These are phyloP conservation scores for Hirtodrosophila trivittata DNA, from an alignment of 2,888 invertebrate species.

Conservation along the genomic window DNA sequence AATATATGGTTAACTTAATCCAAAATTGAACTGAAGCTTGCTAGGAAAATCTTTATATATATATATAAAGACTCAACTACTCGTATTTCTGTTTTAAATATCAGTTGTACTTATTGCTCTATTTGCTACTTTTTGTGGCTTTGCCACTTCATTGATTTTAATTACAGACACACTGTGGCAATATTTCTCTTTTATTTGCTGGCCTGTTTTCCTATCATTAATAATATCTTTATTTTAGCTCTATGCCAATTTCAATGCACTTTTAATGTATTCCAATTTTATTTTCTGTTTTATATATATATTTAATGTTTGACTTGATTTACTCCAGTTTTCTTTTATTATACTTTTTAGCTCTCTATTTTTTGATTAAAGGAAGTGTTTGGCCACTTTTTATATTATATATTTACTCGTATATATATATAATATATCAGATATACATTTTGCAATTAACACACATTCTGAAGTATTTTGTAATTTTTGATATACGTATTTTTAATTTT, in stretches of 20 bases:
- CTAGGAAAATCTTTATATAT: background rate
- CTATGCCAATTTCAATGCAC: slow-evolving; percentile 26
- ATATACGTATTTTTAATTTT: slow-evolving; percentile 26
- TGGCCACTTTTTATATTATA: no score
- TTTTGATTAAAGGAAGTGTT: slow-evolving; percentile 21
- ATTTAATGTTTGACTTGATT: slow-evolving; percentile 1
- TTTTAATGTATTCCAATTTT: slow-evolving; percentile 25
- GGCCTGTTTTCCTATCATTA: slow-evolving; percentile 19
- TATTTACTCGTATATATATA: no score
- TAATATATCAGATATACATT: no score
- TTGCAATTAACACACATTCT: no score
- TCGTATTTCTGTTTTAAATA: background rate
- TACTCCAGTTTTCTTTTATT: slow-evolving; percentile 4
- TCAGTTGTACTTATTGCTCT: background rate
- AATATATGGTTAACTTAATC: background rate
- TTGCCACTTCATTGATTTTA: slow-evolving; percentile 26
- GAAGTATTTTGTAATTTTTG: slow-evolving; percentile 34
- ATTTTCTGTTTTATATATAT: no score
- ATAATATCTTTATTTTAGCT: slow-evolving; percentile 7
- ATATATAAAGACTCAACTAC: background rate
- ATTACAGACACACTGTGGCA: slow-evolving; percentile 14
- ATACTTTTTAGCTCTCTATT: background rate
- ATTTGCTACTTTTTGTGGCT: background rate
- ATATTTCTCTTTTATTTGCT: slow-evolving; percentile 13
- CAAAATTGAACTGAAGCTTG: background rate